These are phyloP conservation scores for Bimastos eiseni DNA, from an alignment of 2,888 invertebrate genomes.

Conservation along the genomic window DNA sequence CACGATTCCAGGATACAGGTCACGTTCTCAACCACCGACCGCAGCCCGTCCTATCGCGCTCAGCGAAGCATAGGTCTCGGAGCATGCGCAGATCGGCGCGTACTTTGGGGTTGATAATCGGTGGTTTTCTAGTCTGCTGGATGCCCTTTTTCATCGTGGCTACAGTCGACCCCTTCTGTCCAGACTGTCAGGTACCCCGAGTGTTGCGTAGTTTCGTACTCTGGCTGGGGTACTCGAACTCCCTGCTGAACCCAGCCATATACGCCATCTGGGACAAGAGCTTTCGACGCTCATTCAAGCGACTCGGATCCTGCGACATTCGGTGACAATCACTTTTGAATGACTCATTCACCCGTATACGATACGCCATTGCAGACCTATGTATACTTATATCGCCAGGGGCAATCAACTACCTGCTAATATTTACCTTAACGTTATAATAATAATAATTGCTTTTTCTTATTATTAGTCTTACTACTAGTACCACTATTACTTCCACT, in stretches of 20 bases:
- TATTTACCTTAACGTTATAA: too few relatives aligned
- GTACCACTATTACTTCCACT: too few relatives aligned
- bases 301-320: constrained; percentile 41
- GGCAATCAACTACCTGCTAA: not conserved
- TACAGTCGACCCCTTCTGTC: constrained; percentile 51
- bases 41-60: not conserved
- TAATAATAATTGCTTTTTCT: too few relatives aligned
- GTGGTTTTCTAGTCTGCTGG: constrained; percentile 61
- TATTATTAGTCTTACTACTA: too few relatives aligned
- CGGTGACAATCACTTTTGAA: constrained; percentile 15
- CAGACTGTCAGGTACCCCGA: constrained; percentile 40
- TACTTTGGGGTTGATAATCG: constrained; percentile 46
- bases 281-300: constrained; percentile 44
- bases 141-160: constrained; percentile 61
- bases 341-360: not conserved
- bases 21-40: not conserved
- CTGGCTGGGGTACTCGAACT: constrained; percentile 61
- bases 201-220: constrained; percentile 53
- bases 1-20: not conserved
- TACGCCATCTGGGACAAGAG: constrained; percentile 48
- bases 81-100: constrained; percentile 43
- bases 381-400: not conserved
- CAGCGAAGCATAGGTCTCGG: constrained; percentile 8
- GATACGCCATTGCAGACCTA: not conserved
- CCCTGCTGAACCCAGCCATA: constrained; percentile 47